Evolutionary conservation across 1,140 invertebrate genomes (phyloP), one percentile per base, ranked within the genome.

Genomic region (Drosophila leontia): DNA sequence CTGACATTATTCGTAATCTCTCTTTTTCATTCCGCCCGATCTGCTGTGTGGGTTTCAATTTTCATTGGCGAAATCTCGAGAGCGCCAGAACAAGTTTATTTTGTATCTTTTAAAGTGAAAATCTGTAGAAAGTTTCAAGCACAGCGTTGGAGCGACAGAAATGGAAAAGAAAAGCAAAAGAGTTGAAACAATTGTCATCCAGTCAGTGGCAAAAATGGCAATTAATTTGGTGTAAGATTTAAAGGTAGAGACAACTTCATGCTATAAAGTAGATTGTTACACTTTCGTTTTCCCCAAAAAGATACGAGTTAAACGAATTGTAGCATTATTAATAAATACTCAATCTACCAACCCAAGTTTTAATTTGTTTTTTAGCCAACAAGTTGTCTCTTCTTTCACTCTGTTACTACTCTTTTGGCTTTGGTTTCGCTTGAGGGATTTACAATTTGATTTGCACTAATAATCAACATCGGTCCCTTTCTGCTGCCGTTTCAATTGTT

Each of bases 221-320:
- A 81, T 81, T 81, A 81, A 81, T 82, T 82, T 65, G 51, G 56
- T 9, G 29, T 60, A 50, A 79, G 69, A 79, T 79, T 79, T 74
- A 80, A 63, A 63, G 53, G 51, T 35, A 26, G 15, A n/a, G 15
- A 50, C 55, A 78, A 65, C 41, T 51, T 53, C 29, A 78, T 47
- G 71, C 35, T 12, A 47, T 50, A n/a, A 72, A 58, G 47, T 45
- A 17, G 23, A 60, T 60, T 60, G 58, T 34, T 60, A 55, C 32
- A 60, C 58, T 60, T 60, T 60, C 58, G 3, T 59, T 50, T 59
- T 55, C 13, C 23, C 2, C 26, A 29, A 29, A 37, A 39, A 55
- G 34, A 23, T 37, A 55, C 34, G 13, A 53, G 51, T 37, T 51
- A 53, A 55, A 37, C 34, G 51, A 37, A 37, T 23, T 55, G 19